phyloP scores from a whole-genome alignment of 2,888 invertebrate genomes.

The Plebejus argus region DNA sequence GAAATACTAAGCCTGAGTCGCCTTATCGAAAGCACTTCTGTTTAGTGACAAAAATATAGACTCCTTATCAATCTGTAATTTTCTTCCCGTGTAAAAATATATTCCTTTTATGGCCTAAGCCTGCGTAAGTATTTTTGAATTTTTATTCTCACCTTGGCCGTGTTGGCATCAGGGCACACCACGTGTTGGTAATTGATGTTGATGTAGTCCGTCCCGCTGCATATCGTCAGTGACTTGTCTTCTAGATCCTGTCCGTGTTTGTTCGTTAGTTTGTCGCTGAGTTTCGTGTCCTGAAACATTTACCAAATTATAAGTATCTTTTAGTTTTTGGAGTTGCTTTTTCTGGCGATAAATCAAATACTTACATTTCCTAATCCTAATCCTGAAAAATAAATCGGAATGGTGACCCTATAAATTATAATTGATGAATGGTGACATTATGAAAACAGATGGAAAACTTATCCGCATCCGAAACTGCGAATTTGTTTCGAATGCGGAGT shows the following conservation, averaged over 20 bases:
- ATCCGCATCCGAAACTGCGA: too few species aligned
- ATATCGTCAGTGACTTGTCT: slow-evolving; percentile 96
- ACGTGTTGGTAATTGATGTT: slow-evolving; percentile 99
- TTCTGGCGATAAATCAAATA: too few species aligned
- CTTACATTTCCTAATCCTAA: background rate
- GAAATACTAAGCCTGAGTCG: too few species aligned
- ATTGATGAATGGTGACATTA: background rate
- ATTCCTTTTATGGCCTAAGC: background rate
- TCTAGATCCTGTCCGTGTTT: slow-evolving; percentile 93
- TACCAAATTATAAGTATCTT: too few species aligned
- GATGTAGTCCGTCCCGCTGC: slow-evolving; percentile 99
- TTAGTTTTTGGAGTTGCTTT: too few species aligned
- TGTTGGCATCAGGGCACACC: slow-evolving; percentile 95
- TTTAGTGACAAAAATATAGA: background rate
- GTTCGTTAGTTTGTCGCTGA: slow-evolving; percentile 86
- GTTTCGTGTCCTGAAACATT: slow-evolving; percentile 86
- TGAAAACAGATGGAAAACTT: too few species aligned
- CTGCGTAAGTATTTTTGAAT: background rate
- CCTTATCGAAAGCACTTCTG: too few species aligned
- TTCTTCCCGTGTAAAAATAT: background rate
- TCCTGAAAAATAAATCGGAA: background rate
- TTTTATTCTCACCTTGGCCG: slow-evolving; percentile 89
- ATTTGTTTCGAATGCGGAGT: background rate
- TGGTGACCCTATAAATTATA: background rate
- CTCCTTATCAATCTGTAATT: background rate